Conservation (phyloP, 2,113 vertebrate genomes). For the Dipodomys ordii region DNA sequence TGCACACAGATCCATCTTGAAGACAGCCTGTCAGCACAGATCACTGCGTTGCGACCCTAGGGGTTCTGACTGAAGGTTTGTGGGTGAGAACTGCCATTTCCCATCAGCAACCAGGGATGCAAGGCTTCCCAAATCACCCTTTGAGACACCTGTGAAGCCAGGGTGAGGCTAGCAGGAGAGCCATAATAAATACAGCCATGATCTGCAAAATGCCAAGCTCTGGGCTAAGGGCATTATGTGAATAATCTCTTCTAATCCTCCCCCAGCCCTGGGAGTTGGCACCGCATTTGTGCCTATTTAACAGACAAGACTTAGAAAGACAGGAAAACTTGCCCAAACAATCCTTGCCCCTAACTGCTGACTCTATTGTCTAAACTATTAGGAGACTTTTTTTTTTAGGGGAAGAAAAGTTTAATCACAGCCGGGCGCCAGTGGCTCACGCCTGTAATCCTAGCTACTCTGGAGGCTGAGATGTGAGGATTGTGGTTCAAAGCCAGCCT, state of each 20-base stretch:
- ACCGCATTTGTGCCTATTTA: conserved; percentile 33
- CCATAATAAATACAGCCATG: conserved; percentile 20
- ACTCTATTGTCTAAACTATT: not conserved
- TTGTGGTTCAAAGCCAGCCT: too few species aligned
- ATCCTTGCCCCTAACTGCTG: not conserved
- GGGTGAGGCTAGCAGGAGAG: not conserved
- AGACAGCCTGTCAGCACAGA: not conserved
- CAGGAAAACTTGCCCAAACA: not conserved
- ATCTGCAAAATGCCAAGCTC: conserved; percentile 49
- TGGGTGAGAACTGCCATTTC: not conserved
- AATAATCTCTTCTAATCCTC: conserved; percentile 70
- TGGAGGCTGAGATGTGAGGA: too few species aligned
- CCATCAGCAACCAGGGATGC: not conserved
- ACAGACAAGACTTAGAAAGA: conserved; percentile 51
- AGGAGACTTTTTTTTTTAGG: not conserved
- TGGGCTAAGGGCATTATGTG: conserved; percentile 57
- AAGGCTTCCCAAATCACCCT: not conserved
- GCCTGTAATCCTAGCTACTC: too few species aligned
- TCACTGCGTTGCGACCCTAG: not conserved
- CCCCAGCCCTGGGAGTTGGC: conserved; percentile 58
- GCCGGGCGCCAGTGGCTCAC: too few species aligned
- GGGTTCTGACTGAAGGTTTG: not conserved
- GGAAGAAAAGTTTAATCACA: not conserved
- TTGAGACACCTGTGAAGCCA: not conserved
- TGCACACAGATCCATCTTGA: not conserved